phyloP scores from a whole-genome alignment of 2,888 invertebrate genomes.

The Euclidia mi region DNA sequence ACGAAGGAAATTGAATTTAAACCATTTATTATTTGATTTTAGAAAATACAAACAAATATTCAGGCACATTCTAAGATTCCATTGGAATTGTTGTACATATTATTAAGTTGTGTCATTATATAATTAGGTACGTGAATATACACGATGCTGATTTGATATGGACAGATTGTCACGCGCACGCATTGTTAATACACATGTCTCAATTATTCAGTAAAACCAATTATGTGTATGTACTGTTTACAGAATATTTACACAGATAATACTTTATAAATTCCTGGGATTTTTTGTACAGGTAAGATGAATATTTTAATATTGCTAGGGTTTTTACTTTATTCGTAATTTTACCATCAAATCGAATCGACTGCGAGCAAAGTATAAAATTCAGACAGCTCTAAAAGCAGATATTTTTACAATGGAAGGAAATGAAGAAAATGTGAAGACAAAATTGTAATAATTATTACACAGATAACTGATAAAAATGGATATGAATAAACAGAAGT shows the following conservation, averaged over 20 bases:
- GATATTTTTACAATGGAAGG: no score
- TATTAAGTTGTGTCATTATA: neutral
- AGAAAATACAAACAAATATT: conserved; percentile 2
- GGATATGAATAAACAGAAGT: no score
- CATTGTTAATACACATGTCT: conserved; percentile 1
- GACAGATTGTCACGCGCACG: conserved; percentile 7
- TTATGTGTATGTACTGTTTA: conserved; percentile 13
- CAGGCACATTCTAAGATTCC: neutral
- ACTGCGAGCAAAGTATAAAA: no score
- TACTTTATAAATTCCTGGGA: no score
- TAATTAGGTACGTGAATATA: neutral
- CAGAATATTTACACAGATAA: conserved; percentile 8
- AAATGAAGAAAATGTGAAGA: no score
- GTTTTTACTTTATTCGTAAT: no score
- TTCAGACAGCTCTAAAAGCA: no score
- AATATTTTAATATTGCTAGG: no score
- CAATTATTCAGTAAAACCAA: conserved; percentile 27
- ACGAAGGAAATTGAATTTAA: conserved; percentile 6
- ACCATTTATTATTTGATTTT: neutral
- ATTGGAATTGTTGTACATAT: neutral
- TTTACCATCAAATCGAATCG: no score
- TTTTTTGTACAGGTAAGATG: no score
- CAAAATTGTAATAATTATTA: no score
- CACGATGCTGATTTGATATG: conserved; percentile 13
- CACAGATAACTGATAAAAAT: no score